Evolutionary conservation across 2,113 vertebrate genomes (phyloP).

Genomic region (Anas platyrhynchos): DNA sequence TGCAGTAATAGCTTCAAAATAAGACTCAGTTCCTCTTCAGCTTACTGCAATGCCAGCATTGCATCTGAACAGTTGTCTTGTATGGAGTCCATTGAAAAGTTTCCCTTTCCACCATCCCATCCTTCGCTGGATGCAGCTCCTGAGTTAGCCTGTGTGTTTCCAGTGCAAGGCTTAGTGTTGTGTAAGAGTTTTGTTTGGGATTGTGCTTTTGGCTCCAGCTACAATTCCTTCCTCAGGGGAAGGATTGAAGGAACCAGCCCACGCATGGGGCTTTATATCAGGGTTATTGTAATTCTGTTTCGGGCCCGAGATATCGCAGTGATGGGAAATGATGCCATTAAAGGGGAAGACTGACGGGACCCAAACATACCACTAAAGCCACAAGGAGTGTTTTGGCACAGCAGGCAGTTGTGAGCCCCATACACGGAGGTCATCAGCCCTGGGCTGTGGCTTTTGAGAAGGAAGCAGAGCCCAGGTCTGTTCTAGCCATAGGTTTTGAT

Average conservation of each 20-base stretch:
- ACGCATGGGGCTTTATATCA: background rate
- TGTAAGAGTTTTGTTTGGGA: background rate
- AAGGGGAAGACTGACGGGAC: background rate
- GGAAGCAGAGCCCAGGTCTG: background rate
- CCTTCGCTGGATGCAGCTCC: background rate
- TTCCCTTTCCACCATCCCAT: background rate
- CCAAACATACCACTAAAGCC: background rate
- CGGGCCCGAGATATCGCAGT: background rate
- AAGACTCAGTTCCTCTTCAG: background rate
- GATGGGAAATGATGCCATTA: background rate
- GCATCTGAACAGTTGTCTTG: background rate
- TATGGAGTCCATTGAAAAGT: background rate
- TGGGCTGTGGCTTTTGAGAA: background rate
- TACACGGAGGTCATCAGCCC: background rate
- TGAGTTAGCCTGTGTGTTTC: background rate
- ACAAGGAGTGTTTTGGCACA: background rate
- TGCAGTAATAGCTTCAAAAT: background rate
- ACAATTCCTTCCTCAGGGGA: background rate
- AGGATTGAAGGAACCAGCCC: background rate
- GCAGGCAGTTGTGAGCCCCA: rapidly evolving
- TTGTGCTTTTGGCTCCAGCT: background rate
- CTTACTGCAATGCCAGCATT: background rate
- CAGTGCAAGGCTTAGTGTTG: rapidly evolving
- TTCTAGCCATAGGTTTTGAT: background rate
- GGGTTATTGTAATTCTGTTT: background rate